phyloP scores from a whole-genome alignment of 2,888 invertebrate species.

The Creontiades dilutus region DNA sequence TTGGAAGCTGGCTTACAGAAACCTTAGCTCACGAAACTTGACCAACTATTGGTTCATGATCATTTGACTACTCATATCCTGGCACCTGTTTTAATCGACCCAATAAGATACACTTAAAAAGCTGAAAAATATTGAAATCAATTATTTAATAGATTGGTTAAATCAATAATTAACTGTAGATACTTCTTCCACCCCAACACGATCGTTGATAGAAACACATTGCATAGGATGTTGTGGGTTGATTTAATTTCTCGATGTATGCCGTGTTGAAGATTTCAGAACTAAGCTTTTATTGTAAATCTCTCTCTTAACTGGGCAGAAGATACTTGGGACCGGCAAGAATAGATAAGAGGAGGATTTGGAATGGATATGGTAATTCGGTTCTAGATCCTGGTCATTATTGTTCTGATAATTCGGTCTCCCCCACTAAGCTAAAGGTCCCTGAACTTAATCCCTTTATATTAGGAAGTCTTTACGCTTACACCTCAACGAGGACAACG shows the following conservation, averaged over 20 bases:
- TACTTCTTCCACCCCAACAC: too few relatives aligned
- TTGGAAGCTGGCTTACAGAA: too few relatives aligned
- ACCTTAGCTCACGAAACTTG: too few relatives aligned
- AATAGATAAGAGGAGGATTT: neutral
- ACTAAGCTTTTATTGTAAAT: slow-evolving; percentile 9
- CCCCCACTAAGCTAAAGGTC: neutral
- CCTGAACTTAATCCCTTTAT: neutral
- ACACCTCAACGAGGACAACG: neutral
- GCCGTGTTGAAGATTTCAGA: neutral
- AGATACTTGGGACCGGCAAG: neutral
- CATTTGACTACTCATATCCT: too few relatives aligned
- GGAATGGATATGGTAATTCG: neutral
- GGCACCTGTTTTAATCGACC: too few relatives aligned
- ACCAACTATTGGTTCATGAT: too few relatives aligned
- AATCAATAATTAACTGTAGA: too few relatives aligned
- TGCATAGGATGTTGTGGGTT: neutral
- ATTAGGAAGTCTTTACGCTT: neutral
- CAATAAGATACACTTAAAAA: too few relatives aligned
- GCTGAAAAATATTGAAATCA: too few relatives aligned
- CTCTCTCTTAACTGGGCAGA: neutral
- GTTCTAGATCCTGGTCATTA: neutral
- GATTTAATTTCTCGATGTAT: neutral
- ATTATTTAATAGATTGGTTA: too few relatives aligned
- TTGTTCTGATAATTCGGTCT: slow-evolving; percentile 33
- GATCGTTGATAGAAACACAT: too few relatives aligned